Evolutionary conservation across 2,113 vertebrate genomes (phyloP).

Genomic region (Hydrochoerus hydrochaeris): DNA sequence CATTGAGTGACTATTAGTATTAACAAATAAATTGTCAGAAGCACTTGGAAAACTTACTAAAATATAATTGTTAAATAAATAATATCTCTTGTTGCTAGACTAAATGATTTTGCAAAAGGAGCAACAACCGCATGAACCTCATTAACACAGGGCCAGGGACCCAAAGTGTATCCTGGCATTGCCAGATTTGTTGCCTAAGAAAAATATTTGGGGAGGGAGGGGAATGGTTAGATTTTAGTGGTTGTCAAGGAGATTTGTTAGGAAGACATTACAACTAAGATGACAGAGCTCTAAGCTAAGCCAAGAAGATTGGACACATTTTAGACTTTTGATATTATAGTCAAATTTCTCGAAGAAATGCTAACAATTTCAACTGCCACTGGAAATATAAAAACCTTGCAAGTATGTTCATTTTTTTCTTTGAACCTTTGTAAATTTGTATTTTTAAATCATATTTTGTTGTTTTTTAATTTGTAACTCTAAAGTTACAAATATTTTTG

Average conservation of each 20-base stretch:
- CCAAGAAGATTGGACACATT: too few species aligned
- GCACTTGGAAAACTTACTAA: neutral
- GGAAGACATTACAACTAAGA: too few species aligned
- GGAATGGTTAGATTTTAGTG: too few species aligned
- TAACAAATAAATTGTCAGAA: slow-evolving; percentile 1
- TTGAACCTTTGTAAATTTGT: too few species aligned
- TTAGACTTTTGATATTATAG: too few species aligned
- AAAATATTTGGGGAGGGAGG: neutral
- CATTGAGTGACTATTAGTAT: neutral
- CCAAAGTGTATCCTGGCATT: neutral
- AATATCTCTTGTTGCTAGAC: neutral
- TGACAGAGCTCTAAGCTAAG: too few species aligned
- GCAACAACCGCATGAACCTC: neutral
- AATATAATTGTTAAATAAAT: neutral
- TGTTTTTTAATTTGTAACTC: neutral
- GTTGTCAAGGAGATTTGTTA: too few species aligned
- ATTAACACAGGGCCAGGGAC: neutral
- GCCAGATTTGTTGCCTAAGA: neutral
- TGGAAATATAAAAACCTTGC: too few species aligned
- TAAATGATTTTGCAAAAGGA: neutral
- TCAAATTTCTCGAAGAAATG: too few species aligned
- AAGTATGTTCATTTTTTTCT: too few species aligned
- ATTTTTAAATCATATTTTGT: too few species aligned
- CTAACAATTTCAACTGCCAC: too few species aligned
- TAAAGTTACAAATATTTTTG: neutral